These are phyloP conservation scores for Ptychodera flava DNA, from an alignment of 35 echinoderm and acorn worm genomes.

Conservation along the genomic window DNA sequence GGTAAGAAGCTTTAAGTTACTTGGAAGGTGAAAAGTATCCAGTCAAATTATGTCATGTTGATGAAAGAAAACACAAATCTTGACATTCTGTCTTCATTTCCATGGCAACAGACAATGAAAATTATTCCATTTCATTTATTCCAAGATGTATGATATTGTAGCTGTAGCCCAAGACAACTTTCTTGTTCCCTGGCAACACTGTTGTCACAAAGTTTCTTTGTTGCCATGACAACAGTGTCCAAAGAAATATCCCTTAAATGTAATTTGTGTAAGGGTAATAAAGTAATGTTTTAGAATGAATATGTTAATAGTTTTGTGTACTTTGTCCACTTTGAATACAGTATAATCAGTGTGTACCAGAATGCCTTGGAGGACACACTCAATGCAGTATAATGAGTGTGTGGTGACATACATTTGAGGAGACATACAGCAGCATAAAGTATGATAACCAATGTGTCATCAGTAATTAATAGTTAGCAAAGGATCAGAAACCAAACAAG, in stretches of 20 bases:
- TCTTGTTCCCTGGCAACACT: not conserved
- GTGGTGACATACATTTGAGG: not conserved
- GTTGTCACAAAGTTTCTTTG: not conserved
- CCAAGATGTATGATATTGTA: not conserved
- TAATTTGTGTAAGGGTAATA: not conserved
- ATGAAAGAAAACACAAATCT: not conserved
- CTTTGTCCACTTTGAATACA: not conserved
- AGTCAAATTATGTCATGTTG: not conserved
- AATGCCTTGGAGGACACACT: too few relatives aligned
- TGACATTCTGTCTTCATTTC: not conserved
- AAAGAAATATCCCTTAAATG: not conserved
- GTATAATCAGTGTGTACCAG: too few relatives aligned
- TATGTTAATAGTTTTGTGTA: not conserved
- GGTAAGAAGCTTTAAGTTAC: not conserved
- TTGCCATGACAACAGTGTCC: not conserved
- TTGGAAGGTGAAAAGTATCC: too few relatives aligned
- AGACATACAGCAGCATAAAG: not conserved
- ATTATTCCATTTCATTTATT: not conserved
- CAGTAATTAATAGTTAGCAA: too few relatives aligned
- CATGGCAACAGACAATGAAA: not conserved
- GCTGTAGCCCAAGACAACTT: not conserved
- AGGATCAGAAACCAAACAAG: too few relatives aligned
- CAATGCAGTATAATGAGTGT: not conserved
- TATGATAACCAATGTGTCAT: not conserved
- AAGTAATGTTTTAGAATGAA: not conserved